Percentiles rank a stretch among this genome's conserved stretches.
Evolutionary conservation across 2,797 vertebrate species (phyloP).

Genomic region (Alca torda): DNA sequence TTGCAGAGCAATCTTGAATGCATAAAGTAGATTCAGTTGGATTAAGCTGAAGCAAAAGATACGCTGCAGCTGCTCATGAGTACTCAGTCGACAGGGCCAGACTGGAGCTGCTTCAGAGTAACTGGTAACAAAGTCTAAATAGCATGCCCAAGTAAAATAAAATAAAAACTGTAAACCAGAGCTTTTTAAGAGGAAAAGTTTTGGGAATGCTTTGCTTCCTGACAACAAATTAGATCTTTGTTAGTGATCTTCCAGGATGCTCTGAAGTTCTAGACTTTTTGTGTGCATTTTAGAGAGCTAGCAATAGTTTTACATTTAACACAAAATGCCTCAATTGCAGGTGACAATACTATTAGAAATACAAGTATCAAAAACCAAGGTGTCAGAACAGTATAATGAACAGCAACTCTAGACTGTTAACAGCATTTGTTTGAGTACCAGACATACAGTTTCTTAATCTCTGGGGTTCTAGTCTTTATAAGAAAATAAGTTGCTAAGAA

Average conservation of each 20-base stretch:
- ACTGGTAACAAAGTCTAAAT: not conserved
- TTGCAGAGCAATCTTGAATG: not conserved
- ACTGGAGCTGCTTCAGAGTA: not conserved
- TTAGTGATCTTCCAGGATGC: not conserved
- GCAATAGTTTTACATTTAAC: not conserved
- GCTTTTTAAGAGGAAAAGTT: not conserved
- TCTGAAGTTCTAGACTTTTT: not conserved
- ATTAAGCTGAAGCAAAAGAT: not conserved
- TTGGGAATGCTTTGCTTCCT: not conserved
- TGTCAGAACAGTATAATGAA: not conserved
- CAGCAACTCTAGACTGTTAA: not conserved
- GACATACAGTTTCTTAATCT: not conserved
- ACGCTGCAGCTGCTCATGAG: not conserved
- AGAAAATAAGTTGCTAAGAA: not conserved
- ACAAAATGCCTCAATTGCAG: not conserved
- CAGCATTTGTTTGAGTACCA: not conserved
- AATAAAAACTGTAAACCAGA: not conserved
- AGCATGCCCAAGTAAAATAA: not conserved
- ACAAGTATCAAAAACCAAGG: not conserved
- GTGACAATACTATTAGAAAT: not conserved
- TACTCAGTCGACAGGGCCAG: not conserved
- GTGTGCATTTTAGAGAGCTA: not conserved
- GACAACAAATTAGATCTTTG: not conserved
- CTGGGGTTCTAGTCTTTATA: not conserved
- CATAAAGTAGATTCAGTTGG: not conserved